Conservation (phyloP, 53 echinoderm and acorn worm genomes). For the Apostichopus leukothele region DNA sequence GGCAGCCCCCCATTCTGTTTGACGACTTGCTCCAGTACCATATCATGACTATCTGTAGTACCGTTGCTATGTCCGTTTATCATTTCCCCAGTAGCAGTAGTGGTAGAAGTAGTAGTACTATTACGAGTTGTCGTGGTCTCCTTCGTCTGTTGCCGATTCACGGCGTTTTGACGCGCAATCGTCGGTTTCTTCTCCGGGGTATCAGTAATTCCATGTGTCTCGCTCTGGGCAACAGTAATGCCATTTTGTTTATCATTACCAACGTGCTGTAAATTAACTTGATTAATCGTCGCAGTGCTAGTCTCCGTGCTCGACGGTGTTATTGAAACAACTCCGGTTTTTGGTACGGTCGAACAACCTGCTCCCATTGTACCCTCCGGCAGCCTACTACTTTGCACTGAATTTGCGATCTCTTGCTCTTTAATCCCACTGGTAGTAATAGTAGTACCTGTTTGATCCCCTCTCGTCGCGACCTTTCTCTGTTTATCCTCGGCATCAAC, state of each 20-base stretch:
- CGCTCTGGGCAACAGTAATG: constrained; percentile 39
- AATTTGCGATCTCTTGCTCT: constrained; percentile 14
- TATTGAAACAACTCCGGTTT: constrained; percentile 51
- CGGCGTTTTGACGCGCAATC: constrained; percentile 33
- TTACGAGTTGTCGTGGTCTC: neutral
- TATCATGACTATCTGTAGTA: neutral
- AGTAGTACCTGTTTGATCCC: neutral
- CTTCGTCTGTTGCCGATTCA: constrained; percentile 10
- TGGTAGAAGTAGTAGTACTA: neutral
- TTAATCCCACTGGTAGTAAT: neutral
- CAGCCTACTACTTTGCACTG: neutral
- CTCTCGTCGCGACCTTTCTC: neutral
- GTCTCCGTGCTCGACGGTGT: constrained; percentile 47
- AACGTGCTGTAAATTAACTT: constrained; percentile 47
- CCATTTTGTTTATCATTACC: constrained; percentile 45
- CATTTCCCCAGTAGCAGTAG: neutral
- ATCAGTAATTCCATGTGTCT: constrained; percentile 36
- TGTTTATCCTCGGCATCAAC: constrained; percentile 43
- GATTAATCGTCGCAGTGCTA: constrained; percentile 51
- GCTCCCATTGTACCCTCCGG: constrained; percentile 56
- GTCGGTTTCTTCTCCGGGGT: constrained; percentile 36
- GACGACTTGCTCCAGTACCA: constrained; percentile 12
- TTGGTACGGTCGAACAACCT: constrained; percentile 52
- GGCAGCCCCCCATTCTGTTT: constrained; percentile 55
- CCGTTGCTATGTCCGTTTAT: constrained; percentile 23